Percentiles rank a stretch among this genome's conserved stretches.
Evolutionary conservation across 2,888 invertebrate species (phyloP).

Genomic region (Cephonodes hylas): DNA sequence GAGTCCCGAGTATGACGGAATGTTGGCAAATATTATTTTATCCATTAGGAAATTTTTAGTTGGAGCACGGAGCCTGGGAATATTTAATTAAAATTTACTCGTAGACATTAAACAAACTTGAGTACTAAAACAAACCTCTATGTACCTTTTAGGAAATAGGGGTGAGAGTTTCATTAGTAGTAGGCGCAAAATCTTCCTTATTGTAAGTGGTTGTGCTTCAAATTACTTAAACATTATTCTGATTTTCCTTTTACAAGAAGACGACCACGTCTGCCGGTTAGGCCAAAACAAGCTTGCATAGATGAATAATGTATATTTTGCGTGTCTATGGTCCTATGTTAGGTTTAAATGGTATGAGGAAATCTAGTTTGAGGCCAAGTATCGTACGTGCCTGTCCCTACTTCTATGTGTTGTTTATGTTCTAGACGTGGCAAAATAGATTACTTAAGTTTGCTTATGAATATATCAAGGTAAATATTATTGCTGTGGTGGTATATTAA

Average conservation of each 20-base stretch:
- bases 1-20: no score
- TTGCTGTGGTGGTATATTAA: neutral
- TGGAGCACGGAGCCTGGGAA: no score
- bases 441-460: neutral
- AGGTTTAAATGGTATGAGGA: neutral
- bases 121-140: no score
- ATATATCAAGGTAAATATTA: neutral
- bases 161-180: no score
- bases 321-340: neutral
- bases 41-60: no score
- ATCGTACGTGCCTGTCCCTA: neutral
- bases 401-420: neutral
- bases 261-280: neutral
- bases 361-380: neutral
- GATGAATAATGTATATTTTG: neutral
- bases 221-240: no score
- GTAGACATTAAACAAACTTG: no score
- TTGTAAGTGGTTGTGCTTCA: no score
- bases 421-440: neutral
- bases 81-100: no score
- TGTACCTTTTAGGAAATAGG: no score
- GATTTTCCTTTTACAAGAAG: neutral
- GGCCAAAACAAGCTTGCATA: neutral
- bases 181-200: no score
- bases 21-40: no score